Percentiles rank a stretch among this genome's conserved stretches.
phyloP scores from a whole-genome alignment of 2,888 invertebrate genomes.

The Cartodere bifasciata region DNA sequence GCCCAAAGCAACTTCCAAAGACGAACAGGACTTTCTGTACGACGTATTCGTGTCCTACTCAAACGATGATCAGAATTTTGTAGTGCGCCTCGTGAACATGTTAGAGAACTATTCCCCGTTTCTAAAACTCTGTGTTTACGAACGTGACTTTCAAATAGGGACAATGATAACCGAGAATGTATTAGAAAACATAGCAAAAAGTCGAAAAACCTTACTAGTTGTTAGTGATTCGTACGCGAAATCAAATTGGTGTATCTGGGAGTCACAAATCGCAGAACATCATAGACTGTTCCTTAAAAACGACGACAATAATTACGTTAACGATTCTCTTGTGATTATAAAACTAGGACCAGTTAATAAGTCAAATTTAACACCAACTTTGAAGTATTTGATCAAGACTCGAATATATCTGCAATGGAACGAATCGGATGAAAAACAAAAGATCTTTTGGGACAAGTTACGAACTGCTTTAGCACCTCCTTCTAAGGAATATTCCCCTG shows the following conservation, averaged over 20 bases:
- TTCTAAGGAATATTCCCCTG: too few relatives aligned
- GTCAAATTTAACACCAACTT: slow-evolving; percentile 43
- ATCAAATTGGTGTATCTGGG: slow-evolving; percentile 62
- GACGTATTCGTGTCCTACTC: slow-evolving; percentile 51
- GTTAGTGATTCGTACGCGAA: slow-evolving; percentile 55
- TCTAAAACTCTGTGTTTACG: slow-evolving; percentile 54
- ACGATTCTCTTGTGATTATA: slow-evolving; percentile 48
- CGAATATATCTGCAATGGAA: slow-evolving; percentile 53
- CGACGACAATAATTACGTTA: slow-evolving; percentile 34
- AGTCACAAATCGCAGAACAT: slow-evolving; percentile 54
- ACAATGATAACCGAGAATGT: slow-evolving; percentile 53
- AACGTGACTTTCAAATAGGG: slow-evolving; percentile 54
- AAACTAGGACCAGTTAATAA: slow-evolving; percentile 46
- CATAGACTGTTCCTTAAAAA: slow-evolving; percentile 48
- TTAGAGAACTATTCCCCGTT: slow-evolving; percentile 46
- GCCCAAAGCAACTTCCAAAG: slow-evolving; percentile 23
- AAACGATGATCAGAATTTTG: slow-evolving; percentile 47
- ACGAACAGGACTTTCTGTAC: slow-evolving; percentile 34
- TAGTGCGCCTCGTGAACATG: slow-evolving; percentile 44
- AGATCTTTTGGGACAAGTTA: slow-evolving; percentile 30
- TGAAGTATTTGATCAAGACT: slow-evolving; percentile 49
- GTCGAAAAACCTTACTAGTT: slow-evolving; percentile 50
- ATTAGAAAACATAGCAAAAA: slow-evolving; percentile 47
- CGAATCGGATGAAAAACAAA: slow-evolving; percentile 31
- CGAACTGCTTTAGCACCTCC: slow-evolving; percentile 22